Evolutionary conservation across 2,113 vertebrate species (phyloP), one percentile per base, ranked within the genome.

Genomic region (Lepus americanus): DNA sequence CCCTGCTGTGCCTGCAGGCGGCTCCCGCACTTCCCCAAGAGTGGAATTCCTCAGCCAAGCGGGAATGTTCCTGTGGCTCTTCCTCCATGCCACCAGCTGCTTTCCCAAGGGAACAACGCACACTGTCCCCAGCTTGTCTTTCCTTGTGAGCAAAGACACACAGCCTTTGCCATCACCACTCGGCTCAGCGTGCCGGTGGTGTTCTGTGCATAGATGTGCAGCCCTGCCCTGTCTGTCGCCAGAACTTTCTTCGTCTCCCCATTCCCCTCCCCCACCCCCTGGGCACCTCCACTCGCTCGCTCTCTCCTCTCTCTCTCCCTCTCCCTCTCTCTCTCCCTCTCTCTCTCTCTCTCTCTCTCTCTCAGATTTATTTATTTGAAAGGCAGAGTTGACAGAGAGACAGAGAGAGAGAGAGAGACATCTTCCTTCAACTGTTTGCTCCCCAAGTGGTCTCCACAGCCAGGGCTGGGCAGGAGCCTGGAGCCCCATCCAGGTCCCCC

Each of bases 171-270:
- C n/a, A 4, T 5, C 29, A 1, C 64, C 6, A 9, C 19, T 3
- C 66, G 49, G 33, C 7, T 12, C 22, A 69, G n/a, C 0, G 31
- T 3, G 0, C 13, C 7, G 0, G 17, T 11, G 89, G 23, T 36
- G 2, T 23, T 44, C 8, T 74, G 73, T 25, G 36, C 22, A 4
- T n/a, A 4, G 4, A 16, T 61, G 27, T 3, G 51, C 33, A 8
- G 4, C 49, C 3, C 0, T 49, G 64, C 4, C 44, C 36, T 10
- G 1, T 6, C 51, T 6, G 1, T 2, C 31, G 10, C 0, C 19
- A 6, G 33, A 29, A 19, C 20, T 17, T 67, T 44, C 11, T 36
- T 55, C 31, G 16, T 84, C 39, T 27, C 63, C 44, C 73, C 49
- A 0, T 0, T 1, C 8, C 3, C 29, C 17, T 17, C 1, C 59